Evolutionary conservation across 2,888 invertebrate genomes (phyloP), one percentile per base, ranked within the genome.

Genomic region (Brachyopa scutellaris): DNA sequence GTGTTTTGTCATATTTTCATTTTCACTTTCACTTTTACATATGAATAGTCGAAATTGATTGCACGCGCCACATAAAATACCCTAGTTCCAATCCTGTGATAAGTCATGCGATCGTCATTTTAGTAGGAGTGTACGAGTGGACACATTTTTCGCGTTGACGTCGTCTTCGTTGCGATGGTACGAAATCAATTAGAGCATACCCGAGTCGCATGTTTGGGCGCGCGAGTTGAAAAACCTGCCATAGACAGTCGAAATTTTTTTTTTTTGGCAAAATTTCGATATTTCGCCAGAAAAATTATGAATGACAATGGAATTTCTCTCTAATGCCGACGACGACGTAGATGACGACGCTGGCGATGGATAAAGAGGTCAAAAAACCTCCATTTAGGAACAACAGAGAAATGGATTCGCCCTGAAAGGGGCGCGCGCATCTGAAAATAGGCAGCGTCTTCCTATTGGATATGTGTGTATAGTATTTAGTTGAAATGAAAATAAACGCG

Each of bases 91-190:
- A 62, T 80, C 29, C 49, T 45, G 51, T 69, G 49, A 76, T 69
- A 80, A 80, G 76, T 76, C 80, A 80, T 69, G 38, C 61, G 67
- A 80, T 80, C 69, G 76, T 76, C 80, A 80, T 26, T 76, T 51
- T 47, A 64, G 49, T 55, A 45, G 31, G 36, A 45, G 38, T 40
- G 6, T 29, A n/a, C n/a, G n/a, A 29, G 21, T 26, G 57, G 64
- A 57, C 51, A 72, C 1, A 15, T 29, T 38, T 72, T 61, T 29
- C 23, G 23, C 59, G 47, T 80, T 49, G 59, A 66, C 57, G 47
- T 47, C 26, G 47, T 62, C 23, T 21, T 23, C n/a, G n/a, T n/a
- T n/a, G n/a, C n/a, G n/a, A n/a, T n/a, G n/a, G n/a, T n/a, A n/a
- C n/a, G n/a, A n/a, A n/a, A n/a, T n/a, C n/a, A n/a, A n/a, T n/a